These are phyloP conservation scores for Psilopsiagon aymara DNA, from an alignment of 2,113 vertebrate species.

Conservation along the genomic window DNA sequence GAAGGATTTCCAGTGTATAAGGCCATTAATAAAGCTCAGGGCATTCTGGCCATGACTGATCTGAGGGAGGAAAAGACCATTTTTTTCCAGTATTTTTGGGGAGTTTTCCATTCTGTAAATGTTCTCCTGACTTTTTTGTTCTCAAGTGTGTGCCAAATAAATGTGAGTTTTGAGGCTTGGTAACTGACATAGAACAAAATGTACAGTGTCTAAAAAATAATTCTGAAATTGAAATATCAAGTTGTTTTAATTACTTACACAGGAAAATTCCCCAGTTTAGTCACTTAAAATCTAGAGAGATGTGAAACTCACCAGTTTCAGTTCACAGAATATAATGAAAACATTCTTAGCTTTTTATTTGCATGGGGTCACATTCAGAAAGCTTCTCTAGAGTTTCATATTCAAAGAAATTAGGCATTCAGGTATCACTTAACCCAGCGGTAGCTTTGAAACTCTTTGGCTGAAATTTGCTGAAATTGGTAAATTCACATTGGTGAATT, in stretches of 20 bases:
- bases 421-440: neutral
- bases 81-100: neutral
- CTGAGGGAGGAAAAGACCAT: neutral
- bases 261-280: neutral
- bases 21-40: neutral
- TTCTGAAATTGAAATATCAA: neutral
- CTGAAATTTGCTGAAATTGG: constrained; percentile 19
- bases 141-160: neutral
- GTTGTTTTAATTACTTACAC: neutral
- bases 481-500: neutral
- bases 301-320: constrained; percentile 63
- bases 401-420: constrained; percentile 21
- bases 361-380: constrained; percentile 44
- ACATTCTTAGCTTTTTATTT: constrained; percentile 56
- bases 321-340: constrained; percentile 41
- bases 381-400: constrained; percentile 4
- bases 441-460: constrained; percentile 1
- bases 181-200: neutral
- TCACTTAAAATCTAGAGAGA: constrained; percentile 23
- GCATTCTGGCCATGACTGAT: neutral
- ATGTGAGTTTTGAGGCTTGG: fast-evolving
- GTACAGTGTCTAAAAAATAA: neutral
- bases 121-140: neutral
- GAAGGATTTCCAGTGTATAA: neutral
- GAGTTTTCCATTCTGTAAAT: neutral